Conservation (phyloP, 2,797 vertebrate genomes). For the Phrynocephalus forsythii region DNA sequence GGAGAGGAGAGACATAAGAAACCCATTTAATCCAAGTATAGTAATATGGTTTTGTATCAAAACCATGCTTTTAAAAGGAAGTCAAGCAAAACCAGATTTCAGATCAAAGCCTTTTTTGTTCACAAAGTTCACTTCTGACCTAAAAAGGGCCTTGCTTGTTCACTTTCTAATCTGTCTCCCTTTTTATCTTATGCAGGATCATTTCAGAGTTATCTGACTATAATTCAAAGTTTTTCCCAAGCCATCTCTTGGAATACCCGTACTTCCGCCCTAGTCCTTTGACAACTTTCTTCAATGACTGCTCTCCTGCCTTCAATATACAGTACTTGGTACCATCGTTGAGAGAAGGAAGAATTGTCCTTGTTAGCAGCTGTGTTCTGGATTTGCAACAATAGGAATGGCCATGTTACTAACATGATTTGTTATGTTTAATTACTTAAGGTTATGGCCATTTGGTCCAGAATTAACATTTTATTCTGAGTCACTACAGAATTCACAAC, state of each 20-base stretch:
- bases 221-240: neutral
- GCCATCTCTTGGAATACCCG: neutral
- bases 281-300: neutral
- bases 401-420: neutral
- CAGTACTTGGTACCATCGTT: neutral
- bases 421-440: conserved; percentile 1
- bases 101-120: conserved; percentile 3
- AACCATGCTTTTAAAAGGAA: neutral
- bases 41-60: neutral
- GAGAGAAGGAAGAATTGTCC: neutral
- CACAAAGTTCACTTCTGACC: neutral
- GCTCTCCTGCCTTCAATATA: neutral
- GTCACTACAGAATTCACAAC: neutral
- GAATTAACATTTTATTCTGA: conserved; percentile 2
- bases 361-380: neutral
- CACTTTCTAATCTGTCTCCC: neutral
- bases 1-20: neutral
- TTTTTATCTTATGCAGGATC: neutral
- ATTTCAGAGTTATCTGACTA: neutral
- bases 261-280: neutral
- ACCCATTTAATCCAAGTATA: neutral
- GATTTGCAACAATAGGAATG: neutral
- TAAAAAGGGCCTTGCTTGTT: neutral
- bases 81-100: neutral
- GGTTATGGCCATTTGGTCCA: neutral